Conservation (phyloP, 2,888 invertebrate species). For the Phalangium opilio region DNA sequence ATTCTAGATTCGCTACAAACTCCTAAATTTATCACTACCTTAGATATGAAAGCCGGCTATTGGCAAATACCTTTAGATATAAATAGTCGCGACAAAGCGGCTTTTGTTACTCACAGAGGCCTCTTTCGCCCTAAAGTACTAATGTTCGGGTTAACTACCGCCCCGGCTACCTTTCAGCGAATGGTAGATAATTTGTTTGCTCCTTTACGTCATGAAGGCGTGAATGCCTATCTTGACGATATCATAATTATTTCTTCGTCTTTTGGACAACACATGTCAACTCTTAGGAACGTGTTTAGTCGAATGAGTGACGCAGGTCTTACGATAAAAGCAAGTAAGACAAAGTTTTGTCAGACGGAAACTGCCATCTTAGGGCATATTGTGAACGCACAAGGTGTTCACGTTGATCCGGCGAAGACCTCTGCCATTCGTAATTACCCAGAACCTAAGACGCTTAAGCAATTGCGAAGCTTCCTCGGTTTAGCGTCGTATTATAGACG, state of each 20-base stretch:
- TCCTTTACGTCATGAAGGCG: neutral
- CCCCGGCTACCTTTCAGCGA: slow-evolving; percentile 12
- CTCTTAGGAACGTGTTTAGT: neutral
- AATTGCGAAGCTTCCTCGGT: neutral
- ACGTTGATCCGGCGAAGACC: neutral
- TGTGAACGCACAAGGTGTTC: neutral
- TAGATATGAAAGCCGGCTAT: slow-evolving; percentile 16
- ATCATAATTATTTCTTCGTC: neutral
- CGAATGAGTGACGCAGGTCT: neutral
- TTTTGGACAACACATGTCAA: neutral
- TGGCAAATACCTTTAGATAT: slow-evolving; percentile 16
- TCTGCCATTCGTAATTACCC: neutral
- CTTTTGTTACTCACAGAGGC: slow-evolving; percentile 14
- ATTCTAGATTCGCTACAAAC: slow-evolving; percentile 2
- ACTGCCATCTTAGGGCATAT: neutral
- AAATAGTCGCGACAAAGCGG: slow-evolving; percentile 13
- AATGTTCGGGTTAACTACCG: slow-evolving; percentile 15
- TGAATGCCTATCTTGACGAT: neutral
- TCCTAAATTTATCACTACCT: slow-evolving; percentile 4
- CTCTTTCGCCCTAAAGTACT: slow-evolving; percentile 10
- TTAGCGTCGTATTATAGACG: neutral
- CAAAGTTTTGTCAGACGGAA: neutral
- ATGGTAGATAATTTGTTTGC: slow-evolving; percentile 12
- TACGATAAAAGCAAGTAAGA: neutral
- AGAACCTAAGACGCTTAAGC: neutral